Conservation (phyloP, 2,888 invertebrate species). For the Caenorhabditis imperialis region DNA sequence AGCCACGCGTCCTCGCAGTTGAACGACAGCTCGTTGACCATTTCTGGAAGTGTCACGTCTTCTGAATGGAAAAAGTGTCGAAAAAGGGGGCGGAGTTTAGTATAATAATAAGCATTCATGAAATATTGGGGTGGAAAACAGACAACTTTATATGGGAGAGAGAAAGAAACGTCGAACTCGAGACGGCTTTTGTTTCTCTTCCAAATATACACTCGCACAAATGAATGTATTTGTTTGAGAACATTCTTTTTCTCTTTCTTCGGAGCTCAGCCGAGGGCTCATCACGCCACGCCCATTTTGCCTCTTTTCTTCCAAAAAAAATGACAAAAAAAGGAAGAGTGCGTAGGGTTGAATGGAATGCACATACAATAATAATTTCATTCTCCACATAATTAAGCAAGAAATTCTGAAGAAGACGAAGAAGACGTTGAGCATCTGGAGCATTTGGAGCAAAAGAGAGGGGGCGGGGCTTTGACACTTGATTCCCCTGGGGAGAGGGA, state of each 20-base stretch:
- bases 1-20: constrained; percentile 61
- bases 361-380: too few species aligned
- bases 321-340: too few species aligned
- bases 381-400: too few species aligned
- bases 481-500: constrained; percentile 33
- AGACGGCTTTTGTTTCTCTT: background rate
- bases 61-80: background rate
- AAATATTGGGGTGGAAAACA: background rate
- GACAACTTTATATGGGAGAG: too few species aligned
- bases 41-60: background rate
- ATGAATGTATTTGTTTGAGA: constrained; percentile 49
- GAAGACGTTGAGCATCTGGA: too few species aligned
- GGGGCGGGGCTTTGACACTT: constrained; percentile 40
- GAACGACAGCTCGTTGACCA: constrained; percentile 54
- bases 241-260: constrained; percentile 3
- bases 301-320: background rate
- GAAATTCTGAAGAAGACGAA: too few species aligned
- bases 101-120: constrained; percentile 2
- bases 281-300: background rate
- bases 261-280: constrained; percentile 1
- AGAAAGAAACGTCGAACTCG: too few species aligned
- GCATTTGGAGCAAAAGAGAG: background rate
- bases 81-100: background rate
- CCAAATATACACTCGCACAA: constrained; percentile 8
- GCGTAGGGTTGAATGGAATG: too few species aligned